A percentile compares a stretch with the other conserved stretches of the same genome.
phyloP scores from a whole-genome alignment of 2,888 invertebrate genomes.

The Coecobrya sp. region DNA sequence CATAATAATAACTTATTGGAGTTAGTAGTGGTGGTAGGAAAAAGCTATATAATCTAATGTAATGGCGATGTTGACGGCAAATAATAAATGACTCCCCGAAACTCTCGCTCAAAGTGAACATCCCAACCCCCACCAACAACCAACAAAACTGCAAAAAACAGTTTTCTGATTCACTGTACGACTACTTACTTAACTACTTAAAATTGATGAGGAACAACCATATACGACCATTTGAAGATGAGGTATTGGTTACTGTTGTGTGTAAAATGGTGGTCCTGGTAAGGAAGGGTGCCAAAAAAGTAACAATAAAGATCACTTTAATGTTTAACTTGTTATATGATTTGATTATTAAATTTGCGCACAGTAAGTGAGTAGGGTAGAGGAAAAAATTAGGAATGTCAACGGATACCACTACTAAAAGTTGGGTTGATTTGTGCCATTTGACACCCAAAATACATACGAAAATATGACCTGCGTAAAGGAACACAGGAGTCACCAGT shows the following conservation, averaged over 20 bases:
- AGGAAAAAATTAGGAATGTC: conserved; percentile 26
- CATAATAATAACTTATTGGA: conserved; percentile 8
- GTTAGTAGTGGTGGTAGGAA: background rate
- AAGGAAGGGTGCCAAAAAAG: conserved; percentile 66
- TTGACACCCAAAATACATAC: conserved; percentile 58
- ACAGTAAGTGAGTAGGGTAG: background rate
- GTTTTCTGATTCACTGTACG: background rate
- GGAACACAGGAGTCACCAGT: conserved; percentile 37
- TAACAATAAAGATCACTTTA: conserved; percentile 33
- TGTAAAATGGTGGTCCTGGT: conserved; percentile 48
- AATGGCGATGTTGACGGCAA: conserved; percentile 48
- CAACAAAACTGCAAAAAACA: background rate
- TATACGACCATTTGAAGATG: conserved; percentile 1
- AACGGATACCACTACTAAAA: background rate
- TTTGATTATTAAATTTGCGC: conserved; percentile 11
- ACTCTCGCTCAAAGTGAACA: background rate
- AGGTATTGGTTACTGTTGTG: conserved; percentile 63
- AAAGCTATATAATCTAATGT: background rate
- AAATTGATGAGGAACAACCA: conserved; percentile 45
- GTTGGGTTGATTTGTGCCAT: conserved; percentile 63
- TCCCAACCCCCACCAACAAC: conserved; percentile 17
- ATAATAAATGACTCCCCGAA: conserved; percentile 45
- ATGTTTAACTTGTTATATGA: background rate
- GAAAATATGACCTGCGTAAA: conserved; percentile 18
- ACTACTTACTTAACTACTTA: conserved; percentile 21